These are phyloP conservation scores for Aporrectodea caliginosa DNA, from an alignment of 1,140 invertebrate genomes.

Conservation along the genomic window DNA sequence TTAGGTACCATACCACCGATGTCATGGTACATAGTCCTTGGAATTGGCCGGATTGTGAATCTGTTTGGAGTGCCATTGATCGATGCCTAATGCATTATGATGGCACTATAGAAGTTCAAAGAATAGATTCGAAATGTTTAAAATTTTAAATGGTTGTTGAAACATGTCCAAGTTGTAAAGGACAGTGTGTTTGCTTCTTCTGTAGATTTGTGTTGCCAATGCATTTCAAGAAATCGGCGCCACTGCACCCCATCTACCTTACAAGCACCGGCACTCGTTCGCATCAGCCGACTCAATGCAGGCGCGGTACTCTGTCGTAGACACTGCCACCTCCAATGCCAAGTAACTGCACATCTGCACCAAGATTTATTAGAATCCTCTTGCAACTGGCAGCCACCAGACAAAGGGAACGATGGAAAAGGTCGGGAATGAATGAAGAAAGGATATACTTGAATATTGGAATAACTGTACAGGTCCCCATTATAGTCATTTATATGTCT, in stretches of 20 bases:
- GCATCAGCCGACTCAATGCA: constrained; percentile 14
- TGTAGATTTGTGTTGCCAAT: constrained; percentile 25
- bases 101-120: too few species aligned
- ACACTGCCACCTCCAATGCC: not conserved
- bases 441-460: not conserved
- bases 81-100: too few species aligned
- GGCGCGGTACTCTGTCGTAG: not conserved
- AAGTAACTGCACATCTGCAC: not conserved
- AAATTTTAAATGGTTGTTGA: too few species aligned
- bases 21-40: too few species aligned
- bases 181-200: too few species aligned
- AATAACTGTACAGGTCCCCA: not conserved
- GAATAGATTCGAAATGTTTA: too few species aligned
- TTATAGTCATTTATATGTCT: not conserved
- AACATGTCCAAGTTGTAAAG: too few species aligned
- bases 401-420: not conserved
- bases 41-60: too few species aligned
- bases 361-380: not conserved
- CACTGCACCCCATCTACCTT: constrained; percentile 9
- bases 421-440: not conserved
- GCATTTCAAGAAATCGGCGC: constrained; percentile 21
- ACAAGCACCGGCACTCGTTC: constrained; percentile 23
- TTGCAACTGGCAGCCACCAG: not conserved
- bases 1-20: too few species aligned
- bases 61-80: too few species aligned